Evolutionary conservation across 2,797 vertebrate genomes (phyloP).

Genomic region (Scolopax rusticola): DNA sequence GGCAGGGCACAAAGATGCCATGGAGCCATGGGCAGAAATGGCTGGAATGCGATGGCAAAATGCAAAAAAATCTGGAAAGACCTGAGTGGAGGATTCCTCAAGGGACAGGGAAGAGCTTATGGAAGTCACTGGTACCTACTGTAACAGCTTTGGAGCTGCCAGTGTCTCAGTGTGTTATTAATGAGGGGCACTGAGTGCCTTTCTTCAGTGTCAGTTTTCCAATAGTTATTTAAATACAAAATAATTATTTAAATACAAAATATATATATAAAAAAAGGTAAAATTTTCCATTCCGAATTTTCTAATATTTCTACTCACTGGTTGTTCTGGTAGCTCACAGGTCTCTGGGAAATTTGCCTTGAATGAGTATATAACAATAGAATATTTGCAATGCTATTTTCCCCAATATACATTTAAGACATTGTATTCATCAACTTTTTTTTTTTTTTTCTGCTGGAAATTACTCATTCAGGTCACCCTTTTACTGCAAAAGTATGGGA

Average conservation of each 20-base stretch:
- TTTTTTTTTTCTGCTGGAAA: neutral
- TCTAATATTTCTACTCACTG: neutral
- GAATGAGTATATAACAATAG: neutral
- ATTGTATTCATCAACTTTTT: neutral
- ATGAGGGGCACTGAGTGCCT: neutral
- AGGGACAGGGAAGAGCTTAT: neutral
- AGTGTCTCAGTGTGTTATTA: neutral
- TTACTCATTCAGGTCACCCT: neutral
- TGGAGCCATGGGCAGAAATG: neutral
- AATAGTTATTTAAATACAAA: neutral
- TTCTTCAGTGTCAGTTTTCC: neutral
- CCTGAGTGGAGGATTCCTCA: neutral
- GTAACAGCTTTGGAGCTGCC: neutral
- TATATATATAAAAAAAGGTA: neutral
- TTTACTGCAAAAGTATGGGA: neutral
- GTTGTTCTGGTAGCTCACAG: neutral
- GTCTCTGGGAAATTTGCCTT: neutral
- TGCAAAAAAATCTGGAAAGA: neutral
- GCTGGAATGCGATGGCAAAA: neutral
- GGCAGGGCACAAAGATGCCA: neutral
- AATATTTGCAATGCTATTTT: neutral
- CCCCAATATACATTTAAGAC: neutral
- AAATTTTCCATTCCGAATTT: neutral
- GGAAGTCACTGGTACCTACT: neutral
- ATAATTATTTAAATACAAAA: neutral